These are phyloP conservation scores for Bubo scandiacus DNA, from an alignment of 2,113 vertebrate genomes.

Conservation along the genomic window DNA sequence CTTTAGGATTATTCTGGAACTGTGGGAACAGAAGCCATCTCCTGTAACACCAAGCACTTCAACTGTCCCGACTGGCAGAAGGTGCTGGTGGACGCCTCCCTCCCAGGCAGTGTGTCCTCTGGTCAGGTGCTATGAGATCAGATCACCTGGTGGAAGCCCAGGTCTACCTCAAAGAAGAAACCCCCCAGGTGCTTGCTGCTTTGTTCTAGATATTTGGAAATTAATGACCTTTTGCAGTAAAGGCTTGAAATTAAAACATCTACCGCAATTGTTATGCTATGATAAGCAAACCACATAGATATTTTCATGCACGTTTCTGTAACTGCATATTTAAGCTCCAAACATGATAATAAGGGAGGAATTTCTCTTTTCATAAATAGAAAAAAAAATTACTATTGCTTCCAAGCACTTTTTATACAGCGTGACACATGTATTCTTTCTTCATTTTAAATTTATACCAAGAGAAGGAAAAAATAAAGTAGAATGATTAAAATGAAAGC, in stretches of 20 bases:
- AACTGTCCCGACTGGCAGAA: rapidly evolving
- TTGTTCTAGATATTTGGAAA: background rate
- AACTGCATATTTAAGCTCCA: background rate
- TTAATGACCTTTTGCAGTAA: background rate
- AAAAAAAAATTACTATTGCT: background rate
- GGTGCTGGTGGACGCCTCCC: rapidly evolving
- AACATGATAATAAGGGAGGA: background rate
- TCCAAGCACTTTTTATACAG: background rate
- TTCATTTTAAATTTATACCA: background rate
- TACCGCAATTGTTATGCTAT: background rate
- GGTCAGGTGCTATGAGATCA: background rate
- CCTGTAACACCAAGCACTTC: background rate
- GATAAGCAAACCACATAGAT: background rate
- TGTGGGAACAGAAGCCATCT: too few species aligned
- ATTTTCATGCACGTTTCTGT: background rate
- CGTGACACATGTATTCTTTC: rapidly evolving
- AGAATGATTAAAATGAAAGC: background rate
- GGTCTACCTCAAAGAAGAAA: background rate
- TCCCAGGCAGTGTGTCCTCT: background rate
- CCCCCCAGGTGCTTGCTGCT: background rate
- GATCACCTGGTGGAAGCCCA: too few species aligned
- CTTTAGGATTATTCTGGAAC: background rate
- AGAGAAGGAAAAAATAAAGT: background rate
- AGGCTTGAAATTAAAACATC: background rate
- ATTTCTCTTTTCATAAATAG: background rate